Conservation (phyloP, 2,888 invertebrate genomes). For the Eilema caniola region DNA sequence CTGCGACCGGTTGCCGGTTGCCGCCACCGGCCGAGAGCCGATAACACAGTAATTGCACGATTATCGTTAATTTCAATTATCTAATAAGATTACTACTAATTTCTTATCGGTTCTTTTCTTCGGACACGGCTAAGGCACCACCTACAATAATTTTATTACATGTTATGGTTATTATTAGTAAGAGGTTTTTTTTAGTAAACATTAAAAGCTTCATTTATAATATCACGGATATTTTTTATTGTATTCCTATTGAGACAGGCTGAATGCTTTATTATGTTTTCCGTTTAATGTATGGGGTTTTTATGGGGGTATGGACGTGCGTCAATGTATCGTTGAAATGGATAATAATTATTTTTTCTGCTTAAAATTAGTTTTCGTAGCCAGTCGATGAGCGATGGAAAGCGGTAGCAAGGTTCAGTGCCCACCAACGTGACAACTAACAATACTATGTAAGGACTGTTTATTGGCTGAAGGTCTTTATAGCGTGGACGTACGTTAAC, state of each 20-base stretch:
- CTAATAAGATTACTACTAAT: conserved; percentile 41
- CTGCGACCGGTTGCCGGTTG: conserved; percentile 1
- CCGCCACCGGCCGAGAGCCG: conserved; percentile 22
- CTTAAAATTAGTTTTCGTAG: neutral
- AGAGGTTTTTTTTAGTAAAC: neutral
- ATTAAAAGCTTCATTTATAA: neutral
- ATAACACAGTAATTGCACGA: conserved; percentile 40
- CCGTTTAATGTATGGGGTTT: too few species aligned
- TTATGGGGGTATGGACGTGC: too few species aligned
- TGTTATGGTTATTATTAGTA: neutral
- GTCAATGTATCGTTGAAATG: too few species aligned
- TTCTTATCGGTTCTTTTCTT: conserved; percentile 14
- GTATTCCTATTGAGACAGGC: neutral
- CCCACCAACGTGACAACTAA: neutral
- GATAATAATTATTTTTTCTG: neutral
- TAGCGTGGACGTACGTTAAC: neutral
- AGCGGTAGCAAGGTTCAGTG: neutral
- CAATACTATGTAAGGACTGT: neutral
- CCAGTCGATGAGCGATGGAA: neutral
- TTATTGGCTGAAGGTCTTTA: neutral
- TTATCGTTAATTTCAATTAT: conserved; percentile 53
- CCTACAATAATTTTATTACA: neutral
- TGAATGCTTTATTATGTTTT: neutral
- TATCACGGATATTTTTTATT: neutral
- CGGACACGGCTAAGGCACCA: neutral